A percentile compares a stretch with the other conserved stretches of the same genome.
phyloP scores from a whole-genome alignment of 2,888 invertebrate genomes.

The Pseudoips prasinana region DNA sequence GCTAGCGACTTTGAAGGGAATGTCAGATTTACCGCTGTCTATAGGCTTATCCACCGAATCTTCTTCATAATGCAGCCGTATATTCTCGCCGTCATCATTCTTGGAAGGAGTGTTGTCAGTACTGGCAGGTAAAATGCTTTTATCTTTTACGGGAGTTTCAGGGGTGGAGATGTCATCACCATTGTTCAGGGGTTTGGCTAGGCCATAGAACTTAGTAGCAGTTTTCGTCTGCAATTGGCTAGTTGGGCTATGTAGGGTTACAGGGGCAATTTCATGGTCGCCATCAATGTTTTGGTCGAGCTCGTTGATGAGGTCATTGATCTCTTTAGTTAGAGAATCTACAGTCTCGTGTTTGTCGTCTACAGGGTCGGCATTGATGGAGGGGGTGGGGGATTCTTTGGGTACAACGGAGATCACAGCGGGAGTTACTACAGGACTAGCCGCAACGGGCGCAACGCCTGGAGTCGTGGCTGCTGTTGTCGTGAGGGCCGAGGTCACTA shows the following conservation, averaged over 20 bases:
- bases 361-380: conserved; percentile 13
- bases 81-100: conserved; percentile 71
- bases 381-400: not conserved
- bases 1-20: conserved; percentile 68
- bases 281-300: conserved; percentile 68
- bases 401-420: no score
- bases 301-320: conserved; percentile 71
- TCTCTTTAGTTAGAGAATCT: conserved; percentile 72
- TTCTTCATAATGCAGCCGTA: conserved; percentile 70
- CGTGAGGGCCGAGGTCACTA: conserved; percentile 19
- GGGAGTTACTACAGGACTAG: not conserved
- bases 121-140: conserved; percentile 45
- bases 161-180: conserved; percentile 49
- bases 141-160: conserved; percentile 67
- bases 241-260: conserved; percentile 17
- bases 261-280: conserved; percentile 50
- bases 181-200: conserved; percentile 61
- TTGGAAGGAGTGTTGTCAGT: conserved; percentile 67
- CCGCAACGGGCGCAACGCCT: conserved; percentile 9
- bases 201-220: conserved; percentile 62
- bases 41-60: conserved; percentile 63
- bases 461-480: conserved; percentile 46
- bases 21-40: conserved; percentile 57
- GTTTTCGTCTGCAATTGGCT: conserved; percentile 59
- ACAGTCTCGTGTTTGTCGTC: conserved; percentile 69